These are phyloP conservation scores for Hippopotamyrus pictus DNA, from an alignment of 2,797 vertebrate genomes.

Conservation along the genomic window DNA sequence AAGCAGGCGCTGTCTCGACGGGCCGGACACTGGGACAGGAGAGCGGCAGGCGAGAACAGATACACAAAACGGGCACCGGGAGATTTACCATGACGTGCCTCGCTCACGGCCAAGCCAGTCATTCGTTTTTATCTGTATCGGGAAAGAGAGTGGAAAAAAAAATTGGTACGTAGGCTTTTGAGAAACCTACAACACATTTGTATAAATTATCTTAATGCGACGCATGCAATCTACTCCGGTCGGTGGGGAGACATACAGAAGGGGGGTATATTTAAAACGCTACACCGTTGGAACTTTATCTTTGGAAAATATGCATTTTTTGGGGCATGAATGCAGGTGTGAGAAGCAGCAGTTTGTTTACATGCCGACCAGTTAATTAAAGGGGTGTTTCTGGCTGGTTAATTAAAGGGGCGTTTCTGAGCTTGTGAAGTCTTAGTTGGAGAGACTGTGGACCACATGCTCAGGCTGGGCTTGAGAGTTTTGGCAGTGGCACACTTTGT, in stretches of 20 bases:
- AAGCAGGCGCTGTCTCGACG: conserved; percentile 16
- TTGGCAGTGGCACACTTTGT: background rate
- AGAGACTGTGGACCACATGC: background rate
- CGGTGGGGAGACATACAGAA: conserved; percentile 26
- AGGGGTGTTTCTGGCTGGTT: background rate
- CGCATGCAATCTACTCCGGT: background rate
- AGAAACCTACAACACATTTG: background rate
- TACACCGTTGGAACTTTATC: background rate
- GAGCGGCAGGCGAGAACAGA: conserved; percentile 23
- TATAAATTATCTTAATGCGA: conserved; percentile 28
- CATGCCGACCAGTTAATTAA: background rate
- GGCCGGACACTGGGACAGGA: conserved; percentile 3
- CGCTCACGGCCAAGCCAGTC: conserved; percentile 27
- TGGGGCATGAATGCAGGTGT: background rate
- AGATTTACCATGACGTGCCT: conserved; percentile 37
- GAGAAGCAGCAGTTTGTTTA: background rate
- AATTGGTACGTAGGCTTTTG: background rate
- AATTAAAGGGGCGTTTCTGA: background rate
- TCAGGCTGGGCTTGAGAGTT: background rate
- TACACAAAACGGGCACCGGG: conserved; percentile 25
- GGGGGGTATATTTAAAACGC: background rate
- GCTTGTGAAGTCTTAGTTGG: background rate
- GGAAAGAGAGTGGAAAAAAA: background rate
- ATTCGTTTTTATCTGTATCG: conserved; percentile 31
- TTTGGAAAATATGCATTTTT: background rate